Conservation (phyloP, 30 jellyfish, hydroid and myxozoan species). For the Hydractinia symbiolongicarpus region DNA sequence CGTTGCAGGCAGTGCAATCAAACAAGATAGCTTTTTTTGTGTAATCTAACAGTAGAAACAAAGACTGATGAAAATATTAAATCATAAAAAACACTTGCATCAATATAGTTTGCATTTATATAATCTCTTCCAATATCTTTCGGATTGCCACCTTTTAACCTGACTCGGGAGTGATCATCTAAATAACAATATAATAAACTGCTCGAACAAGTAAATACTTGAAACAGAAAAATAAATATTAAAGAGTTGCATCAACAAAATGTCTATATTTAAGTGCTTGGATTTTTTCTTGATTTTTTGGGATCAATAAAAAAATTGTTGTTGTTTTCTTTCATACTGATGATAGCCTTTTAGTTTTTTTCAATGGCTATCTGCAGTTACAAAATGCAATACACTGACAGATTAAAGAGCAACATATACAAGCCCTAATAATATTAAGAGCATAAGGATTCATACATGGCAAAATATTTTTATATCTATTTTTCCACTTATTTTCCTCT, state of each 20-base stretch:
- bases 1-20: background rate
- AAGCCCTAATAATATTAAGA: too few relatives aligned
- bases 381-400: too few relatives aligned
- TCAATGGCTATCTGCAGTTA: too few relatives aligned
- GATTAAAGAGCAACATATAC: too few relatives aligned
- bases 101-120: conserved; percentile 83
- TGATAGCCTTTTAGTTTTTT: too few relatives aligned
- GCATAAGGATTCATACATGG: conserved; percentile 33
- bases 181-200: background rate
- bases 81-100: conserved; percentile 34
- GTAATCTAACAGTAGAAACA: background rate
- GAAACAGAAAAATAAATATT: too few relatives aligned
- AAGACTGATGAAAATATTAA: background rate
- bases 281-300: too few relatives aligned
- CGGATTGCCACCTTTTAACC: conserved; percentile 47
- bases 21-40: background rate
- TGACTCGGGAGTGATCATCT: conserved; percentile 95
- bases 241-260: too few relatives aligned
- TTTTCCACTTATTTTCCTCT: conserved; percentile 36
- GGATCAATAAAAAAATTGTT: too few relatives aligned
- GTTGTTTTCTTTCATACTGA: too few relatives aligned
- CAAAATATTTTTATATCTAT: conserved; percentile 49
- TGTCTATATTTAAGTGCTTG: too few relatives aligned
- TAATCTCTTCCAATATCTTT: conserved; percentile 66
- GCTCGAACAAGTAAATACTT: too few relatives aligned